Conservation (phyloP, 2,797 vertebrate genomes). For the Ctenosaura bakeri region DNA sequence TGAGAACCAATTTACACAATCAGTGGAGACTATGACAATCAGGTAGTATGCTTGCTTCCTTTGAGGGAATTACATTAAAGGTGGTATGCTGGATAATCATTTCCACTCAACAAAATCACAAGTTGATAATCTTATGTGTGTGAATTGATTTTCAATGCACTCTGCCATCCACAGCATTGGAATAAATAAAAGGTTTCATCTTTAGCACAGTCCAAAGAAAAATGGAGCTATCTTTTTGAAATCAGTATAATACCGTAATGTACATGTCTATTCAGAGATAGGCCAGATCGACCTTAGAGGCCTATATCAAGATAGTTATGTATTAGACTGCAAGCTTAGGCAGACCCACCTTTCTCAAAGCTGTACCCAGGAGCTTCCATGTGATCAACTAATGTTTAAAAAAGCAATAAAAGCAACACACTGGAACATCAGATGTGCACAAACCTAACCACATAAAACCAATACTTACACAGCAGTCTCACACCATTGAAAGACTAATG, state of each 20-base stretch:
- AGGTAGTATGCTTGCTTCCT: neutral
- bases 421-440: conserved; percentile 16
- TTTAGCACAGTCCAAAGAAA: neutral
- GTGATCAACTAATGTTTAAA: conserved; percentile 2
- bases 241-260: neutral
- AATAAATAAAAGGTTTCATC: neutral
- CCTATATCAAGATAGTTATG: neutral
- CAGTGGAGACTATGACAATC: too few relatives aligned
- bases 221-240: neutral
- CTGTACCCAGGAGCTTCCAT: neutral
- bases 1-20: neutral
- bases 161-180: too few relatives aligned
- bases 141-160: too few relatives aligned
- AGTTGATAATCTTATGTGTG: neutral
- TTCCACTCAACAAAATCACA: neutral
- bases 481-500: neutral
- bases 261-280: neutral
- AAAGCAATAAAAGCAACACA: conserved; percentile 49
- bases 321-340: neutral
- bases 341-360: neutral
- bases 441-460: conserved; percentile 39
- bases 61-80: neutral
- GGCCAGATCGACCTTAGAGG: neutral
- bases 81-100: neutral
- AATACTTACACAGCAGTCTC: conserved; percentile 20